Percentiles rank a stretch among this genome's conserved stretches.
Conservation (phyloP, 35 echinoderm and acorn worm genomes). For the Acanthaster planci region DNA sequence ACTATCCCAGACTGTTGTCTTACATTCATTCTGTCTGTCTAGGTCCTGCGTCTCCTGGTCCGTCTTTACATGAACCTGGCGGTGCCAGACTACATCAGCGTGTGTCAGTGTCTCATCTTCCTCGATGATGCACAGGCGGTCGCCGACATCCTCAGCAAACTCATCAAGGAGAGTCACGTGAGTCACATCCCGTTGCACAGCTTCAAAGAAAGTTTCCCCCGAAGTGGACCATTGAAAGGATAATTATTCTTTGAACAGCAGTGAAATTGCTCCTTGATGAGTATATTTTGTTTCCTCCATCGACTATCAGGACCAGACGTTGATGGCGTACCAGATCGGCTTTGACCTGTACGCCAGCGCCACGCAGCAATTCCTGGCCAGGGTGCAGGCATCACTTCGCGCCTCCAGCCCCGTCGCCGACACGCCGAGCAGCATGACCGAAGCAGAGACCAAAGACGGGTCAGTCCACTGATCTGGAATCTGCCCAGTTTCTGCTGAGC, state of each 20-base stretch:
- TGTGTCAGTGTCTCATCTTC: slow-evolving; percentile 97
- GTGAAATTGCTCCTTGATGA: too few species aligned
- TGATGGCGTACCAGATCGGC: slow-evolving; percentile 97
- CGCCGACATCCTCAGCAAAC: slow-evolving; percentile 92
- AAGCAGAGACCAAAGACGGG: slow-evolving; percentile 57
- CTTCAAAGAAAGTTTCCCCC: too few species aligned
- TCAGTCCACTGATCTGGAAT: slow-evolving; percentile 19
- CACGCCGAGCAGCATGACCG: slow-evolving; percentile 24
- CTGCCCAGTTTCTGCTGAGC: not conserved
- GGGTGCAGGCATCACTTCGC: slow-evolving; percentile 75
- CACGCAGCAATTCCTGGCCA: slow-evolving; percentile 84
- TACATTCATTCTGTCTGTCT: slow-evolving; percentile 23
- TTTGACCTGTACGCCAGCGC: slow-evolving; percentile 97
- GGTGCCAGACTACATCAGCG: slow-evolving; percentile 95
- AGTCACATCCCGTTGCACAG: slow-evolving; percentile 3
- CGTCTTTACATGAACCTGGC: slow-evolving; percentile 83
- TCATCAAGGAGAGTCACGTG: slow-evolving; percentile 85
- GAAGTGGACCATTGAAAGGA: too few species aligned
- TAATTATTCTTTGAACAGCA: too few species aligned
- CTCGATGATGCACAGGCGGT: slow-evolving; percentile 91
- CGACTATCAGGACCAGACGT: slow-evolving; percentile 61
- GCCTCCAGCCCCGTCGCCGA: slow-evolving; percentile 32
- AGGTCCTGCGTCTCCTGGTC: slow-evolving; percentile 84
- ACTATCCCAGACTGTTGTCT: not conserved
- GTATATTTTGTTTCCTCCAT: too few species aligned